Evolutionary conservation across 1,140 invertebrate genomes (phyloP), one percentile per base, ranked within the genome.

Genomic region (Nilaparvata lugens): DNA sequence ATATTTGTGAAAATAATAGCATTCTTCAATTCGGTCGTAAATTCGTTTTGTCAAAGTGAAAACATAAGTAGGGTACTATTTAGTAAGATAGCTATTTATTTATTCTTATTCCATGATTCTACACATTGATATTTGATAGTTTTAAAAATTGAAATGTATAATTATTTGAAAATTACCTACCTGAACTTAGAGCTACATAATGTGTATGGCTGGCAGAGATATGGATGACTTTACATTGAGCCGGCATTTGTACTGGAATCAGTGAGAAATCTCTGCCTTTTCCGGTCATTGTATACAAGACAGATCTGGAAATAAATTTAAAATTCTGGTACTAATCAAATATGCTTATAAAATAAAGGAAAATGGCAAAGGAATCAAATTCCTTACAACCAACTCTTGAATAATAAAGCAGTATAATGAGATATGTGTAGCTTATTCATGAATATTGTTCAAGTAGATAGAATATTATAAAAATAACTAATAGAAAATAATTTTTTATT

Each of bases 131-230:
- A n/a, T n/a, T n/a, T n/a, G n/a, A n/a, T 4, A 28, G 31, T 35
- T 35, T 35, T 35, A 35, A 11, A 35, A 35, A 35, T 9, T 6
- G 31, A 6, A 35, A 35, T 4, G n/a, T n/a, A n/a, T n/a, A n/a
- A n/a, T n/a, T n/a, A 35, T 35, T 2, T 35, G 31, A 4, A 11
- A 6, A 35, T 35, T 35, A 35, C 51, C 59, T 69, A 77, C 77
- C 79, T 65, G 71, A 68, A 60, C 85, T 86, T 2, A 89, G 75
- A 24, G 83, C 81, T 56, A 90, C 78, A 67, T 82, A 80, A 72
- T 91, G 88, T 18, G 81, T 83, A 45, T 75, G 75, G 54, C 85
- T 83, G 28, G 83, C 78, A 40, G 83, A 77, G 23, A 87, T 75
- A 69, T 82, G 68, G 19, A 74, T 72, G 24, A 83, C 76, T 60